Base-by-base conservation (phyloP, 2,888 invertebrate genomes). In the Diarsia brunnea region DNA sequence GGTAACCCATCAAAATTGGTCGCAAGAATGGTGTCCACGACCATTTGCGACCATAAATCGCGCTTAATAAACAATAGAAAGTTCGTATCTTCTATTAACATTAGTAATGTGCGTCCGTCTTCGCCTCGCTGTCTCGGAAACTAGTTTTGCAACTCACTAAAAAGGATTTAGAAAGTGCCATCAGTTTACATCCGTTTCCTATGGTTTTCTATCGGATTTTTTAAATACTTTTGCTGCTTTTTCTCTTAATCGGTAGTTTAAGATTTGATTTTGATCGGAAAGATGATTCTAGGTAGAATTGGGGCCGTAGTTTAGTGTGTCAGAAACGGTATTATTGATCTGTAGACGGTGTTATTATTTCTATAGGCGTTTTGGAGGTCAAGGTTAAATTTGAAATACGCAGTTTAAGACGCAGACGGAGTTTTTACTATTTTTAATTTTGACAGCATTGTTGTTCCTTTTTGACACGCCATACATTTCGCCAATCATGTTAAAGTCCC, bases 101-200 rank as follows among this genome's bases (percentile, higher is more conserved):
- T 88, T 82, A 89, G 79, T 86, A 84, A 86, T 82, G 77, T 79
- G 78, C 78, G 85, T 89, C 86, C 85, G 89, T 89, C 82, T 88
- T 84, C 69, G 66, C 53, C 49, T 45, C 31, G 78, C 70, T 66
- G 71, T 82, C 86, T 83, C 83, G 43, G 74, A 87, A 92, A 93
- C 95, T 84, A 84, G 95, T 95, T 94, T 91, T 79, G 89, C 91
- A 87, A 92, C 89, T 75, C 67, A 89, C 92, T 92, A 90, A 93
- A 91, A 95, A 94, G 95, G 95, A 93, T 90, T 91, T 92, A 94
- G 95, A 95, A 95, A 95, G 95, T 93, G 78, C 71, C 68, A 79
- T 81, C 69, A 73, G 58, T 71, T 45, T 27, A 78, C 76, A 78
- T 84, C 81, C 85, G 84, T 87, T 84, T 85, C 82, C 77, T 69